Percentiles rank a stretch among this genome's conserved stretches.
phyloP scores from a whole-genome alignment of 2,888 invertebrate genomes.

The Drosophila peninsularis region DNA sequence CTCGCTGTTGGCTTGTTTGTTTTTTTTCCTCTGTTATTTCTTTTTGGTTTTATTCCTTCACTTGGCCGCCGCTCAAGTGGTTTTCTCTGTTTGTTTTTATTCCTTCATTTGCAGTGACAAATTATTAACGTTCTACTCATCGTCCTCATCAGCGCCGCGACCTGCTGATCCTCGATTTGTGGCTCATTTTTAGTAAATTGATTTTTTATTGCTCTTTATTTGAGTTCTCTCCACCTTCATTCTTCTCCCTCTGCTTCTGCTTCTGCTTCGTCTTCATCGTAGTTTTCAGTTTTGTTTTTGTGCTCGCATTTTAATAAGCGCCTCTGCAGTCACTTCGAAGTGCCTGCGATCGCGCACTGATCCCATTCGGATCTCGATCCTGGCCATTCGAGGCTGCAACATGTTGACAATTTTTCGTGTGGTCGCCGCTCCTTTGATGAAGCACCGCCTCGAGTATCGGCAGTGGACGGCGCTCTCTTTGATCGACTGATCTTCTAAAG shows the following conservation, averaged over 20 bases:
- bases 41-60: constrained; percentile 38
- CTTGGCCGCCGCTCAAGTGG: constrained; percentile 70
- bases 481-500: constrained; percentile 76
- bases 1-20: constrained; percentile 37
- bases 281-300: constrained; percentile 26
- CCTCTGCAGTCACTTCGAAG: constrained; percentile 52
- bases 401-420: constrained; percentile 80
- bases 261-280: constrained; percentile 6
- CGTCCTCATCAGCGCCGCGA: constrained; percentile 38
- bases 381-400: constrained; percentile 52
- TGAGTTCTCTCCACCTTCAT: constrained; percentile 57
- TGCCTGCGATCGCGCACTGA: constrained; percentile 32
- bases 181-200: constrained; percentile 75
- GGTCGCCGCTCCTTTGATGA: constrained; percentile 71
- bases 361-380: constrained; percentile 43
- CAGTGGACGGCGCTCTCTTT: constrained; percentile 70
- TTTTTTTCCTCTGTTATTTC: constrained; percentile 19
- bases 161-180: constrained; percentile 37
- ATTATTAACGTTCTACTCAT: constrained; percentile 82
- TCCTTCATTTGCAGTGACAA: constrained; percentile 82
- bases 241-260: constrained; percentile 10
- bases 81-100: constrained; percentile 80
- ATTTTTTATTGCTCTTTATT: constrained; percentile 83
- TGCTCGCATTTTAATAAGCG: constrained; percentile 72
- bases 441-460: constrained; percentile 46